These are phyloP conservation scores for Acleris emargana DNA, from an alignment of 2,888 invertebrate genomes.

Conservation along the genomic window DNA sequence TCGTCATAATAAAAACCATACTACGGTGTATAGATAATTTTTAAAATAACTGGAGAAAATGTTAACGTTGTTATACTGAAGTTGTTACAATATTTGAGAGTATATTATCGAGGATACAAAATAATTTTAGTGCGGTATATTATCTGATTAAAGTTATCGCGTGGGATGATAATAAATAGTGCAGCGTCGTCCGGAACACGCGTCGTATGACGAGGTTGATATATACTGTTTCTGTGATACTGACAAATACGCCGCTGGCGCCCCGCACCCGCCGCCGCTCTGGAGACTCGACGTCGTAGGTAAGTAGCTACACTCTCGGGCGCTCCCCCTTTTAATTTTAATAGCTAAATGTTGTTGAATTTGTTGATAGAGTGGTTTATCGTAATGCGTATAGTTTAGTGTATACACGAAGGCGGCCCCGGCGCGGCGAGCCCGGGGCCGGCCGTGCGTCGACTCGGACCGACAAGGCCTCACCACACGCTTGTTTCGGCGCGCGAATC, in stretches of 20 bases:
- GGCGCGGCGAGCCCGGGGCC: conserved; percentile 71
- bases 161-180: conserved; percentile 74
- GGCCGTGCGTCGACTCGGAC: conserved; percentile 78
- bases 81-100: conserved; percentile 85
- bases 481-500: conserved; percentile 53
- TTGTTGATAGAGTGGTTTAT: conserved; percentile 81
- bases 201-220: conserved; percentile 38
- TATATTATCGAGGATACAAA: conserved; percentile 79
- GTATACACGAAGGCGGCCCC: conserved; percentile 66
- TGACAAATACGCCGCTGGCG: conserved; percentile 43
- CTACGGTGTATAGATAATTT: conserved; percentile 76
- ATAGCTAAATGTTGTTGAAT: conserved; percentile 83
- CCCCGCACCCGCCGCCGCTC: conserved; percentile 14
- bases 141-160: conserved; percentile 60
- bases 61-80: conserved; percentile 84
- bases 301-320: no score
- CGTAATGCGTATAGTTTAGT: conserved; percentile 73
- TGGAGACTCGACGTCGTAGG: no score
- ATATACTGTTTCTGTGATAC: conserved; percentile 59
- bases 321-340: conserved; percentile 74
- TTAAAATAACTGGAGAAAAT: conserved; percentile 72
- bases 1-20: conserved; percentile 67
- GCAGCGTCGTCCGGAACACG: conserved; percentile 52
- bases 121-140: conserved; percentile 70
- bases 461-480: conserved; percentile 63